Percentiles rank a stretch among this genome's conserved stretches.
Conservation (phyloP, 1,140 invertebrate genomes). For the Brachionus plicatilis region DNA sequence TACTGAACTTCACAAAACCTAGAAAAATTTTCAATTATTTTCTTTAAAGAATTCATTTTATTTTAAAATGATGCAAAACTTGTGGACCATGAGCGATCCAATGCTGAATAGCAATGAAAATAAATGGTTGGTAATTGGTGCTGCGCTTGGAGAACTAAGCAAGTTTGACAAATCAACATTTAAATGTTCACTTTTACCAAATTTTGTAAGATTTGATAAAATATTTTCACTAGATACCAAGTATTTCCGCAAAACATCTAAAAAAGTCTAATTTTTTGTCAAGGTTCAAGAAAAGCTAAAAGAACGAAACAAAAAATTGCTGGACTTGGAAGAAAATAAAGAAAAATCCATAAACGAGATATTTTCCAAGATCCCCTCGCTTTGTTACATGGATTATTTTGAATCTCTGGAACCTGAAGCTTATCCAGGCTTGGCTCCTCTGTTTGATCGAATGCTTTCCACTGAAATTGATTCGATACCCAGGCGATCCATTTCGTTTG, state of each 20-base stretch:
- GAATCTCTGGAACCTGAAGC: background rate
- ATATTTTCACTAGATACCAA: too few relatives aligned
- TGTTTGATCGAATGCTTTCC: background rate
- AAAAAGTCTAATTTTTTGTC: background rate
- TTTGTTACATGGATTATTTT: conserved; percentile 25
- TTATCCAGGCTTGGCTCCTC: background rate
- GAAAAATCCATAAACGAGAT: conserved; percentile 13
- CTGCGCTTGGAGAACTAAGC: background rate
- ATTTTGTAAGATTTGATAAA: background rate
- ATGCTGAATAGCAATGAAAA: background rate
- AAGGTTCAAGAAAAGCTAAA: conserved; percentile 1
- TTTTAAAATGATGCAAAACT: conserved; percentile 11
- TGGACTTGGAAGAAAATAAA: conserved; percentile 28
- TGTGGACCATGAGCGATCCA: background rate
- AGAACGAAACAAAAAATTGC: background rate
- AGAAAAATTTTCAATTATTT: too few relatives aligned
- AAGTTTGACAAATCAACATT: conserved; percentile 7
- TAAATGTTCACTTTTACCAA: conserved; percentile 18
- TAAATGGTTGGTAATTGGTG: background rate
- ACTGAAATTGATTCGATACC: conserved; percentile 10
- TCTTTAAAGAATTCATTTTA: conserved; percentile 2
- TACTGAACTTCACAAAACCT: too few relatives aligned
- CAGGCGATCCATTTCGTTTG: conserved; percentile 1
- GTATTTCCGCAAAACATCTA: background rate
- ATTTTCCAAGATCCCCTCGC: background rate